Conservation (phyloP, 2,113 vertebrate species). For the Hyperopisus bebe region DNA sequence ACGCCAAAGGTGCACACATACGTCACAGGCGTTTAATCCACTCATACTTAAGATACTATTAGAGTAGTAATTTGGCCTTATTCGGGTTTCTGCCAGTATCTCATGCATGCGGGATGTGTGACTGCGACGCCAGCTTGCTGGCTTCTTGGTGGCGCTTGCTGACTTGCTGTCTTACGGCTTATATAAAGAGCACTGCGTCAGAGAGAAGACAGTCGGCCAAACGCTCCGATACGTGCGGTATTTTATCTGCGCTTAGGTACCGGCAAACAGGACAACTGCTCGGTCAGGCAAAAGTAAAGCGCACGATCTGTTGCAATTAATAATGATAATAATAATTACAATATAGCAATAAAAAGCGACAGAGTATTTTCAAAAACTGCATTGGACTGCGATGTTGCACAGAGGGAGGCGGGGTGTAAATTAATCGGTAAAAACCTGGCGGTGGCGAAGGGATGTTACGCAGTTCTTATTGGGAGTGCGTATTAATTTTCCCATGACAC, state of each 20-base stretch:
- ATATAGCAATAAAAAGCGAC: not conserved
- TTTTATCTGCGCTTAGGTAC: constrained; percentile 43
- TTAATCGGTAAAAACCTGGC: constrained; percentile 42
- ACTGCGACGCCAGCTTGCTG: not conserved
- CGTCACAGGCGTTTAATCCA: not conserved
- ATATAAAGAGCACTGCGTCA: constrained; percentile 68
- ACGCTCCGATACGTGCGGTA: constrained; percentile 43
- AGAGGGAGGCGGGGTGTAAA: constrained; percentile 40
- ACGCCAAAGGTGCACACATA: not conserved
- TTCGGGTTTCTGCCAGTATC: not conserved
- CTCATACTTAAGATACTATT: not conserved
- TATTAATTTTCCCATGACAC: constrained; percentile 27
- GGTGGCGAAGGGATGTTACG: constrained; percentile 52
- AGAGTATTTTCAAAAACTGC: not conserved
- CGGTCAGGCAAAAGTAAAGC: constrained; percentile 1
- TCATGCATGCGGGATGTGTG: not conserved
- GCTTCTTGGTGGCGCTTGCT: not conserved
- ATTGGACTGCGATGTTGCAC: constrained; percentile 39
- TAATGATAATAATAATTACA: not conserved
- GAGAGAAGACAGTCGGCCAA: constrained; percentile 40
- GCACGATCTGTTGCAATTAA: not conserved
- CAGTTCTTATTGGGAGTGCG: constrained; percentile 46
- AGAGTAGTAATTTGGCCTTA: not conserved
- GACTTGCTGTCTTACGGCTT: constrained; percentile 7
- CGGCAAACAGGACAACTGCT: not conserved